Evolutionary conservation across 2,113 vertebrate species (phyloP).

Genomic region (Pedetes capensis): DNA sequence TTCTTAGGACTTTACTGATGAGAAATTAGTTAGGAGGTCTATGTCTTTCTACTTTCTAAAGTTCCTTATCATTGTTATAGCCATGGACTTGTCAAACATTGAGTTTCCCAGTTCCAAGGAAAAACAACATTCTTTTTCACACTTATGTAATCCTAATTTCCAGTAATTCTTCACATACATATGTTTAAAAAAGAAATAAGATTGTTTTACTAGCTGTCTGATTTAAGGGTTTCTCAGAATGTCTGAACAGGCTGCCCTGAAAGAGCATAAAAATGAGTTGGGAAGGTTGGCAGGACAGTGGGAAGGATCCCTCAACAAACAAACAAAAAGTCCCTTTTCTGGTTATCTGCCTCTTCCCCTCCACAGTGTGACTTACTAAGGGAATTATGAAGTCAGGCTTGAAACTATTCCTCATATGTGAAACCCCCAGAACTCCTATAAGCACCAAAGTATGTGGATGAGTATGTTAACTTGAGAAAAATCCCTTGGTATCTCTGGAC

Average conservation of each 20-base stretch:
- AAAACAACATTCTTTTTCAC: slow-evolving; percentile 42
- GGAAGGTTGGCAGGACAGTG: background rate
- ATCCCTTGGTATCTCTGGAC: background rate
- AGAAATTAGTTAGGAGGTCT: slow-evolving; percentile 25
- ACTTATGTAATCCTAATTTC: slow-evolving; percentile 61
- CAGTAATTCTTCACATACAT: slow-evolving; percentile 58
- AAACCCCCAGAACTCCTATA: background rate
- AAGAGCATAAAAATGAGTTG: background rate
- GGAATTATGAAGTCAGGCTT: too few relatives aligned
- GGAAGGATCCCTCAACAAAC: rapidly evolving
- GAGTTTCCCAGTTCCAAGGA: slow-evolving; percentile 41
- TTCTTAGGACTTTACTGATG: slow-evolving; percentile 29
- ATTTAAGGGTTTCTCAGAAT: slow-evolving; percentile 7
- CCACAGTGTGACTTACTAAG: rapidly evolving
- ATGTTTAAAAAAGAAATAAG: slow-evolving; percentile 61
- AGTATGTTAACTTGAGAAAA: background rate
- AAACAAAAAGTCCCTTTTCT: background rate
- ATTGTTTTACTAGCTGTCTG: background rate
- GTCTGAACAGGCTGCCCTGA: background rate
- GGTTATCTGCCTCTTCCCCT: background rate
- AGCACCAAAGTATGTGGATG: background rate
- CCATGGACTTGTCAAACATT: slow-evolving; percentile 35
- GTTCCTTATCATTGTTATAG: slow-evolving; percentile 58
- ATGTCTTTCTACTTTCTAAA: slow-evolving; percentile 47
- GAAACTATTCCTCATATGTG: rapidly evolving